Conservation (phyloP, 2,797 vertebrate genomes). For the Ceyx erithaca region DNA sequence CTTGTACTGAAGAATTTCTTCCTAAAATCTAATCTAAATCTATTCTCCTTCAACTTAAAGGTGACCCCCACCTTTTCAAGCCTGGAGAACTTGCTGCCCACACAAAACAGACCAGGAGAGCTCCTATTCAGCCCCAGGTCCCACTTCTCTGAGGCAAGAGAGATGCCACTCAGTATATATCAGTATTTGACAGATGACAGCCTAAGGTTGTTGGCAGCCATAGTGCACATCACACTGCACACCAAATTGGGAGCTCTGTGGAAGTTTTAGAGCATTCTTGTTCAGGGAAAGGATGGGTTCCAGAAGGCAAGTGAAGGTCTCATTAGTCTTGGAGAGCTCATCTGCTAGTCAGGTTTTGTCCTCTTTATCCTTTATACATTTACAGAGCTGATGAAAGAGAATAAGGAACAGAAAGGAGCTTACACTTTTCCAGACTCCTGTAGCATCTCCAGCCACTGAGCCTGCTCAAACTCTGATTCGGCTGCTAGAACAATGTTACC, state of each 20-base stretch:
- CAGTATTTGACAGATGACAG: not conserved
- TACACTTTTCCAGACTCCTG: conserved; percentile 98
- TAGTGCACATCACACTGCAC: not conserved
- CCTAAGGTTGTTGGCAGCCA: not conserved
- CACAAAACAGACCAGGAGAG: not conserved
- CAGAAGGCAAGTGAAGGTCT: not conserved
- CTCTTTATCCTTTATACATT: not conserved
- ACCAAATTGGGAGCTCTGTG: not conserved
- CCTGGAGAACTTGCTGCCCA: not conserved
- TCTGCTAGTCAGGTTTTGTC: not conserved
- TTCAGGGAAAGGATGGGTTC: not conserved
- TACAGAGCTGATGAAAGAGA: not conserved
- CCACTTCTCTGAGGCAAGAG: not conserved
- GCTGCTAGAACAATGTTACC: conserved; percentile 92
- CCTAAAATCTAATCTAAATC: too few species aligned
- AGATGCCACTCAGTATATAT: not conserved
- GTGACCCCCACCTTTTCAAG: not conserved
- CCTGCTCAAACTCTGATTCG: conserved; percentile 90
- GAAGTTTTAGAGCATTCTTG: not conserved
- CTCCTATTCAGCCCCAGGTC: not conserved
- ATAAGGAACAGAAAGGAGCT: conserved; percentile 48
- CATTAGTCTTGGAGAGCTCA: not conserved
- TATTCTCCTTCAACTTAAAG: too few species aligned
- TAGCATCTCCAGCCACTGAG: conserved; percentile 95
- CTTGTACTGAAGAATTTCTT: too few species aligned